Conservation (phyloP, 2,888 invertebrate genomes). For the Ferdinandea cuprea region DNA sequence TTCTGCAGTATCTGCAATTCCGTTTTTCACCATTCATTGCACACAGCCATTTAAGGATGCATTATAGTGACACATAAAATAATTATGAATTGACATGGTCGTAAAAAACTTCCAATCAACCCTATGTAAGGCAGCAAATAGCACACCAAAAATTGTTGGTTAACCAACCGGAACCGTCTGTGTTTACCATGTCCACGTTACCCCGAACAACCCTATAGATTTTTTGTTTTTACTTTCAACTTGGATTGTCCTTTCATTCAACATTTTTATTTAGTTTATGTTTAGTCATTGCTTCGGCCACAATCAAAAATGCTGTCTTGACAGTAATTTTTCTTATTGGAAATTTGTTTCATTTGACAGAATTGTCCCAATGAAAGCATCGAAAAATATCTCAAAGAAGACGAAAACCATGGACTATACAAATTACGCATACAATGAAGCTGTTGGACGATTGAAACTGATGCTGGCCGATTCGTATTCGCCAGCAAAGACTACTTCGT, state of each 20-base stretch:
- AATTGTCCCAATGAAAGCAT: constrained; percentile 81
- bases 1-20: not conserved
- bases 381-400: constrained; percentile 81
- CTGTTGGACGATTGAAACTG: constrained; percentile 90
- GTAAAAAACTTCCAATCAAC: constrained; percentile 38
- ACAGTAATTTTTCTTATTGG: constrained; percentile 29
- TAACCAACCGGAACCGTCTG: constrained; percentile 64
- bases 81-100: not conserved
- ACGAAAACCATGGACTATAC: constrained; percentile 89
- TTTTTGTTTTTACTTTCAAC: constrained; percentile 21
- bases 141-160: constrained; percentile 50
- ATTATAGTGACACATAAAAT: constrained; percentile 35
- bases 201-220: constrained; percentile 64
- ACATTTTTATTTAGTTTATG: constrained; percentile 19
- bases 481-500: constrained; percentile 82
- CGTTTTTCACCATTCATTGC: not conserved
- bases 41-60: not conserved
- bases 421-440: constrained; percentile 92
- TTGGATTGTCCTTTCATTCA: not conserved
- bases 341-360: constrained; percentile 73
- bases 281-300: constrained; percentile 8
- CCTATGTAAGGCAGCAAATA: not conserved
- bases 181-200: constrained; percentile 60
- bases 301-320: constrained; percentile 51
- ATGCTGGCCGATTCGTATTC: constrained; percentile 90